Evolutionary conservation across 1,140 invertebrate species (phyloP).

Genomic region (Psix sp.): DNA sequence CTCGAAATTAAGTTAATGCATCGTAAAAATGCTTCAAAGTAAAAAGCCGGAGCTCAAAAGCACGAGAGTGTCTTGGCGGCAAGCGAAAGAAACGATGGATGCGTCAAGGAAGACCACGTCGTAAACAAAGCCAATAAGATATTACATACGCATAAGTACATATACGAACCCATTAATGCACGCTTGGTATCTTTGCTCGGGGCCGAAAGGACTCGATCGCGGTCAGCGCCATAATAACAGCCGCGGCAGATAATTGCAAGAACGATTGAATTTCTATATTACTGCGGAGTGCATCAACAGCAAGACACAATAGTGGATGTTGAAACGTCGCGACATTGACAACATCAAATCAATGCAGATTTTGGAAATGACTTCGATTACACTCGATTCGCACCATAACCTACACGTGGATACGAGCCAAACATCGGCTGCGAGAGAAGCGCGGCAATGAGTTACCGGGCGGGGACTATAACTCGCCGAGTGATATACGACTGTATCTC

Average conservation of each 20-base stretch:
- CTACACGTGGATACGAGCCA: conserved; percentile 72
- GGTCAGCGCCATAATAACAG: conserved; percentile 69
- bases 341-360: too few relatives aligned
- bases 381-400: conserved; percentile 67
- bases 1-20: conserved; percentile 10
- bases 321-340: conserved; percentile 42
- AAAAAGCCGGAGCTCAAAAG: conserved; percentile 4
- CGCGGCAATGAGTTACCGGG: conserved; percentile 74
- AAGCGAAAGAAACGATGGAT: conserved; percentile 45
- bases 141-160: conserved; percentile 66
- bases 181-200: conserved; percentile 42
- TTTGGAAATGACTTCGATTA: conserved; percentile 67
- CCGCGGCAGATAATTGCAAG: conserved; percentile 73
- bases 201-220: conserved; percentile 58
- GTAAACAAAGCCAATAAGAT: conserved; percentile 76
- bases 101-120: conserved; percentile 68
- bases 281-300: conserved; percentile 62
- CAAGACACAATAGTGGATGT: conserved; percentile 62
- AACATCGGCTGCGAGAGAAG: conserved; percentile 65
- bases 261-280: conserved; percentile 77
- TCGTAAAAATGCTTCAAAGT: conserved; percentile 17
- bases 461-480: conserved; percentile 75
- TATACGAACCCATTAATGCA: conserved; percentile 50
- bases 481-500: conserved; percentile 77
- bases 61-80: conserved; percentile 14